These are phyloP conservation scores for Carassius carassius DNA, from an alignment of 2,113 vertebrate species.

Conservation along the genomic window DNA sequence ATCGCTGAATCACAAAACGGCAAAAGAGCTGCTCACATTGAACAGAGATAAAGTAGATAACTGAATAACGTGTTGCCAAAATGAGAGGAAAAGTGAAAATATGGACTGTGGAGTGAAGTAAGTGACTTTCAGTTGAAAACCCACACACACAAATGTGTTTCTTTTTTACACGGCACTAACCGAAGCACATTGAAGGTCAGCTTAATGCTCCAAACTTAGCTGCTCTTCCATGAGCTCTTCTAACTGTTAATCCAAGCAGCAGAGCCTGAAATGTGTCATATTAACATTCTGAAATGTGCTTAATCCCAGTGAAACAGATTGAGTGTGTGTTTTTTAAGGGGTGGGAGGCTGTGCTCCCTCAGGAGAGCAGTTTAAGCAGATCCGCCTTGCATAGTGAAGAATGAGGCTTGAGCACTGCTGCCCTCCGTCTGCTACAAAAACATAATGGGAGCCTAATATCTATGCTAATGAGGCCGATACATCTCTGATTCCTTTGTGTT, in stretches of 20 bases:
- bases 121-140: background rate
- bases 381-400: conserved; percentile 50
- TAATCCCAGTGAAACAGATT: conserved; percentile 58
- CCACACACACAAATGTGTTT: background rate
- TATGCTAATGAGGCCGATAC: conserved; percentile 69
- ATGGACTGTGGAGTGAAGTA: conserved; percentile 19
- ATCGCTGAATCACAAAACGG: background rate
- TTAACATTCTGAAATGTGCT: conserved; percentile 52
- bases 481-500: conserved; percentile 76
- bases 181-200: conserved; percentile 35
- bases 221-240: conserved; percentile 53
- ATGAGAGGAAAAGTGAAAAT: background rate
- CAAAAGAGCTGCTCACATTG: background rate
- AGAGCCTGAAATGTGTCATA: conserved; percentile 62
- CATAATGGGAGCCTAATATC: conserved; percentile 65
- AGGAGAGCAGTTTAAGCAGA: conserved; percentile 41
- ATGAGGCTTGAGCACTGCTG: conserved; percentile 30
- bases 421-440: conserved; percentile 6
- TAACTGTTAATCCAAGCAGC: conserved; percentile 67
- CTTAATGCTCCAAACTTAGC: conserved; percentile 66
- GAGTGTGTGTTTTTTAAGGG: conserved; percentile 44
- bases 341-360: conserved; percentile 46
- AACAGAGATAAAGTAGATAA: background rate
- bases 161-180: background rate
- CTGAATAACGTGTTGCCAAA: background rate